Base-by-base conservation (phyloP, 2,113 vertebrate genomes). In the Delphinapterus leucas region DNA sequence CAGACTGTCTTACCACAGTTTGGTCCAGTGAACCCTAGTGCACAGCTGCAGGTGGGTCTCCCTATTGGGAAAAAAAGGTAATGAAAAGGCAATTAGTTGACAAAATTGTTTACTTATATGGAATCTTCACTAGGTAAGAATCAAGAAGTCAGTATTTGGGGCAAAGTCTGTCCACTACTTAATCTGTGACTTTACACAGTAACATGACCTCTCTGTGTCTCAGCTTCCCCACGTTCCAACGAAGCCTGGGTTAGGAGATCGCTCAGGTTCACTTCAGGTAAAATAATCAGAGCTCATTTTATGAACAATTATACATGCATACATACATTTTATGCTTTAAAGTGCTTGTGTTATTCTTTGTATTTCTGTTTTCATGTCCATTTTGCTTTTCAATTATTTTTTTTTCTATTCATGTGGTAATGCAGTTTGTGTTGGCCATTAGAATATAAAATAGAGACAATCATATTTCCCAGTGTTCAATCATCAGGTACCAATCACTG, bases 31-130 rank as follows among this genome's bases (percentile, higher is more conserved):
- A 99, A 99, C 1, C 99, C 99, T 77, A 99, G 93, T 0, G 99
- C 98, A 82, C 99, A 99, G 93, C 98, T 99, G 97, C 99, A 99
- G 4, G 99, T 99, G 1, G 99, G 99, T 90, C 99, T 99, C 71
- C 99, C 99, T 99, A 1, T 67, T 85, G 6, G 58, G 80, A n/a
- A 76, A 12, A 93, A 86, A 86, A 79, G 38, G 8, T 8, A 76
- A 88, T 15, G 44, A 60, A 94, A 77, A n/a, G 0, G 2, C 87
- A 21, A 70, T 74, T 60, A 73, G 70, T 92, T 63, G 17, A 70
- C 25, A 38, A 11, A 77, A 86, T 26, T 5, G 15, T 63, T 70
- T 47, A 17, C 41, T 20, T 85, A 77, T 28, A 84, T 68, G 33
- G 36, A 92, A 84, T 67, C 20, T 3, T 67, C 33, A 49, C 6